Evolutionary conservation across 2,888 invertebrate species (phyloP).

Genomic region (Odontocolon sp.): DNA sequence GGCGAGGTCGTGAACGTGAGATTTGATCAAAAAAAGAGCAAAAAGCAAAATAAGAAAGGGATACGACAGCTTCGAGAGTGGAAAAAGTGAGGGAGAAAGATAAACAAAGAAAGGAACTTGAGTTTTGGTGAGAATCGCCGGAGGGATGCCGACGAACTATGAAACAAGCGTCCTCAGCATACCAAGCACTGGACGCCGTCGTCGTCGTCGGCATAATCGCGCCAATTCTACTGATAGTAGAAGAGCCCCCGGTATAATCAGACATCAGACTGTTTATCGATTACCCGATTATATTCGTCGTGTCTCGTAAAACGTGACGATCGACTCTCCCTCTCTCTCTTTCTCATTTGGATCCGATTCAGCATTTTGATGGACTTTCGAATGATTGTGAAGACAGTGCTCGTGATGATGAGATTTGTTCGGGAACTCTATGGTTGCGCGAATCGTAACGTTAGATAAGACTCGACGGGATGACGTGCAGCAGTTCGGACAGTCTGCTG

Average conservation of each 20-base stretch:
- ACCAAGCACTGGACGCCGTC: constrained; percentile 50
- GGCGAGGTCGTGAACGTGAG: constrained; percentile 30
- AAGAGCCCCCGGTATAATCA: constrained; percentile 11
- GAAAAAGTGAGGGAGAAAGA: constrained; percentile 44
- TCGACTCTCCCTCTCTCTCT: no score
- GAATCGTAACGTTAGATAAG: constrained; percentile 33
- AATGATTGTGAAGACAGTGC: neutral
- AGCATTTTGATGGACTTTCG: neutral
- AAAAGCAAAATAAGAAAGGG: neutral
- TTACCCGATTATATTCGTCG: neutral
- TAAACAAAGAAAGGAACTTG: neutral
- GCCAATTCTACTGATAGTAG: constrained; percentile 29
- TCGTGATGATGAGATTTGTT: constrained; percentile 23
- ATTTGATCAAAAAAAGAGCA: neutral
- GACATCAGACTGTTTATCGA: neutral
- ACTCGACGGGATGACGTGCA: constrained; percentile 18
- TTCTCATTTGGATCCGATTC: no score
- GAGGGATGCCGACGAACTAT: constrained; percentile 57
- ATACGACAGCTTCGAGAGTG: neutral
- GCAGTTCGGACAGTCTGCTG: neutral
- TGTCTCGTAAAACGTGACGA: constrained; percentile 37
- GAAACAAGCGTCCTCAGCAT: constrained; percentile 33
- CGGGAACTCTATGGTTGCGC: constrained; percentile 34
- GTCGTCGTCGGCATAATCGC: constrained; percentile 62
- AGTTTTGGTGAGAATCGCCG: constrained; percentile 8